Evolutionary conservation across 1,140 invertebrate genomes (phyloP), one percentile per base, ranked within the genome.

Genomic region (Pogonomyrmex californicus): DNA sequence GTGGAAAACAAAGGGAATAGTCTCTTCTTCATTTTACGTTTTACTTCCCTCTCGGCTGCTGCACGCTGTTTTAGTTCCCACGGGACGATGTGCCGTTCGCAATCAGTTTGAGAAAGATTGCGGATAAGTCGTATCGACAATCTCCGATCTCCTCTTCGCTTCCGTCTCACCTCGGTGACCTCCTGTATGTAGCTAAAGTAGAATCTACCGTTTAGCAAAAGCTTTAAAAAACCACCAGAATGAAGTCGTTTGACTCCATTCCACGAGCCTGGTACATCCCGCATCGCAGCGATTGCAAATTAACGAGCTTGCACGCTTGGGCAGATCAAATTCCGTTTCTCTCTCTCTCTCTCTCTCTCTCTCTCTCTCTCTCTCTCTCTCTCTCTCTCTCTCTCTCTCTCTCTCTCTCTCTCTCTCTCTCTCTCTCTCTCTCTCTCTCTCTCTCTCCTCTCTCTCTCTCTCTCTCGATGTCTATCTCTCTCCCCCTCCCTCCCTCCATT

Each of bases 61-160:
- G 9, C 30, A 36, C 54, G 58, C 58, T 23, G 33, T 51, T 30
- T 36, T 56, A 87, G 38, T 70, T 49, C 68, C 56, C 47, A 38
- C 38, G 71, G 73, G 60, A 30, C n/a, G 4, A 49, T 58, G 51
- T 30, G 62, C 78, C 88, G 85, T 82, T 87, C 85, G 36, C 89
- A 79, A 89, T 89, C 89, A 87, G 86, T 85, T 78, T 87, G 23
- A 44, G 17, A 10, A 79, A 83, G 85, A 87, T 87, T 75, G 60
- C 47, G 85, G 70, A 38, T 79, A 87, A 81, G 51, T 85, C 58
- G 54, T 76, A 85, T 90, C 86, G 89, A 85, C 89, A 76, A 58
- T 63, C 41, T 73, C 44, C 38, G 9, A 36, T 73, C n/a, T 47
- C 33, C 36, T 30, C 38, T 81, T 71, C 23, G 47, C 47, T 79